phyloP scores from a whole-genome alignment of 1,140 invertebrate species.

The Sarcophaga peregrina region DNA sequence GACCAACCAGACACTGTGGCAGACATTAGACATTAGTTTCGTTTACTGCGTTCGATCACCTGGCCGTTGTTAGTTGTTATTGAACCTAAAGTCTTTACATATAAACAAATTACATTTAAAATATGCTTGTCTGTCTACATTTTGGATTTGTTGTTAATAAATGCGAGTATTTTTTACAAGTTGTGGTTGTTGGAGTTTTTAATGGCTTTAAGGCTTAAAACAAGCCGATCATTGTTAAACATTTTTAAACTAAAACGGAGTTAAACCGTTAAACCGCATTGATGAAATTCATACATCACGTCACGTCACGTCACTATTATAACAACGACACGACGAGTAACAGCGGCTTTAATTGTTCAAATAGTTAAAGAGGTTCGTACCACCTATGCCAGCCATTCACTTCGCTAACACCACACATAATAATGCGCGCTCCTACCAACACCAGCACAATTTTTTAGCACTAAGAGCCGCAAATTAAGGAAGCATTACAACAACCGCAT shows the following conservation, averaged over 20 bases:
- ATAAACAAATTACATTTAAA: background rate
- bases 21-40: background rate
- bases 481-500: background rate
- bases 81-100: background rate
- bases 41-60: too few relatives aligned
- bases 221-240: too few relatives aligned
- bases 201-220: too few relatives aligned
- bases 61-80: background rate
- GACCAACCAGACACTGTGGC: conserved; percentile 23
- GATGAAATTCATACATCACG: too few relatives aligned
- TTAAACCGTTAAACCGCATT: too few relatives aligned
- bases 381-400: too few relatives aligned
- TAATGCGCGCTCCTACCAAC: too few relatives aligned
- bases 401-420: too few relatives aligned
- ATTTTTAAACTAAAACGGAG: too few relatives aligned
- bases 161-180: too few relatives aligned
- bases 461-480: background rate
- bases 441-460: background rate
- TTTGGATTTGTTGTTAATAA: background rate
- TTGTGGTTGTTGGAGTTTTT: too few relatives aligned
- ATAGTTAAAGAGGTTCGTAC: background rate
- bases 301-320: background rate
- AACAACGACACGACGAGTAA: background rate
- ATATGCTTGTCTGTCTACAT: background rate
- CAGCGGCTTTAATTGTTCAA: background rate